phyloP scores from a whole-genome alignment of 2,113 vertebrate genomes.

The Syrrhaptes paradoxus region DNA sequence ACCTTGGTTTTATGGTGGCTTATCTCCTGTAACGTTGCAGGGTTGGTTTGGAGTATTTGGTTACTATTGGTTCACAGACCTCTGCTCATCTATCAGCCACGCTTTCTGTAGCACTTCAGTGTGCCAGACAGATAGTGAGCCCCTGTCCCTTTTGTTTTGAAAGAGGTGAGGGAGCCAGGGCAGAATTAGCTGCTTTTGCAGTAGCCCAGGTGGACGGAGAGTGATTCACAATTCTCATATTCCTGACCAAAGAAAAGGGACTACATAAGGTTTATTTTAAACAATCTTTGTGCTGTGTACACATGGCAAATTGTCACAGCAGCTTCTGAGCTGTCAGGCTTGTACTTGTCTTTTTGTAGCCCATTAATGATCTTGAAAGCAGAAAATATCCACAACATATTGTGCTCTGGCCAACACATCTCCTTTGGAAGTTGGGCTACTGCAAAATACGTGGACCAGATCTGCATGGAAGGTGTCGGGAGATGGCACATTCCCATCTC shows the following conservation, averaged over 20 bases:
- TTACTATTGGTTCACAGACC: not conserved
- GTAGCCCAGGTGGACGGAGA: not conserved
- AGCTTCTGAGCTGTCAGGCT: not conserved
- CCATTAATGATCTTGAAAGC: not conserved
- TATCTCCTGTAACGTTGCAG: not conserved
- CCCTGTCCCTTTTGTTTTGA: not conserved
- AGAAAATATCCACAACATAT: not conserved
- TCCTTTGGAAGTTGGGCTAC: not conserved
- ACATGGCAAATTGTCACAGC: not conserved
- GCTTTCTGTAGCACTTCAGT: not conserved
- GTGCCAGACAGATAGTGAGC: not conserved
- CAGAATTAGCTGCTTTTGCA: not conserved
- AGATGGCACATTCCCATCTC: not conserved
- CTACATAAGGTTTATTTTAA: not conserved
- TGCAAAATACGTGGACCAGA: not conserved
- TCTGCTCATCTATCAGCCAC: not conserved
- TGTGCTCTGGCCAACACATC: not conserved
- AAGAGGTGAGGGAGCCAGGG: not conserved
- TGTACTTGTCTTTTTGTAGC: conserved; percentile 16
- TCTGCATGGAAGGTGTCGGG: conserved; percentile 16
- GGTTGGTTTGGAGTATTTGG: not conserved
- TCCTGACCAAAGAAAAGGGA: not conserved
- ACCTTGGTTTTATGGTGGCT: accelerated
- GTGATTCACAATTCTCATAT: not conserved
- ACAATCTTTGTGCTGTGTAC: not conserved